Percentiles rank a stretch among this genome's conserved stretches.
These are phyloP conservation scores for Nannoperca obscura DNA, from an alignment of 2,797 vertebrate species.

Conservation along the genomic window DNA sequence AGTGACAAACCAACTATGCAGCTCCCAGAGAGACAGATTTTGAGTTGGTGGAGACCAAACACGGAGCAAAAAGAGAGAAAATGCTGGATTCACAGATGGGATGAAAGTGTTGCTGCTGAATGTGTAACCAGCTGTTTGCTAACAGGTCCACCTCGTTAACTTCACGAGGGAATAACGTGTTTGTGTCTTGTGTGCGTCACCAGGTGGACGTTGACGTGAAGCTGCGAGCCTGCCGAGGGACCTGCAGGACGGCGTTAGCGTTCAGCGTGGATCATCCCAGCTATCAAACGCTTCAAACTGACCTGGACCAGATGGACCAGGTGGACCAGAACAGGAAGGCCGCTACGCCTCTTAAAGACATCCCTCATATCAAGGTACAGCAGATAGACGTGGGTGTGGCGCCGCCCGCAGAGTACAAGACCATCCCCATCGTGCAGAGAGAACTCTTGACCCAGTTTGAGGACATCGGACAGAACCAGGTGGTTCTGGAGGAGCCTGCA, in stretches of 20 bases:
- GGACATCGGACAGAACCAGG: slow-evolving; percentile 72
- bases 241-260: slow-evolving; percentile 81
- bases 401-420: slow-evolving; percentile 46
- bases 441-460: slow-evolving; percentile 79
- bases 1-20: too few species aligned
- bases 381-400: background rate
- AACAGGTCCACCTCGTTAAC: background rate
- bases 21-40: too few species aligned
- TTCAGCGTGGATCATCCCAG: slow-evolving; percentile 80
- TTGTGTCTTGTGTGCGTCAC: background rate
- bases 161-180: too few species aligned
- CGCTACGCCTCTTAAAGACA: background rate
- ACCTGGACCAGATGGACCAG: slow-evolving; percentile 59
- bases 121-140: too few species aligned
- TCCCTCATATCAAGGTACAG: slow-evolving; percentile 62
- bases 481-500: slow-evolving; percentile 54
- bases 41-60: too few species aligned
- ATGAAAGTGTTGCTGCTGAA: background rate
- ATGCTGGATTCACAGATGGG: too few species aligned
- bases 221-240: slow-evolving; percentile 90
- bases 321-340: background rate
- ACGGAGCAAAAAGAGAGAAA: too few species aligned
- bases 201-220: slow-evolving; percentile 95
- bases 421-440: slow-evolving; percentile 47
- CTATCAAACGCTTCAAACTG: slow-evolving; percentile 80